These are phyloP conservation scores for Galleria mellonella DNA, from an alignment of 1,140 invertebrate species.

Conservation along the genomic window DNA sequence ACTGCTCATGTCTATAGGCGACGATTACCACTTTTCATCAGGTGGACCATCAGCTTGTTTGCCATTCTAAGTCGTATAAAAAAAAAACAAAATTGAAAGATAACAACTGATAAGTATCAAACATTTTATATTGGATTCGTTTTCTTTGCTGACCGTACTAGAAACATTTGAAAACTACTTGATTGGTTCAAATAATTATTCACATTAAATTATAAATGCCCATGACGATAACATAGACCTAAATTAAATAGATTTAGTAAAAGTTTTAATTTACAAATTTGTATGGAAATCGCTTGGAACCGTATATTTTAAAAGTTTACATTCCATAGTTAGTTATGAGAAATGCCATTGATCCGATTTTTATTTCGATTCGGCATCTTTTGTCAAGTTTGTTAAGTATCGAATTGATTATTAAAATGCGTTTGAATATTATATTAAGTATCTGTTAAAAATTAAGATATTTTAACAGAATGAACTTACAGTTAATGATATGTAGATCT, in stretches of 20 bases:
- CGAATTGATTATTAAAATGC: background rate
- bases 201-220: constrained; percentile 2
- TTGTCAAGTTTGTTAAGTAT: background rate
- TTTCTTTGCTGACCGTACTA: background rate
- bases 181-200: background rate
- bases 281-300: constrained; percentile 1
- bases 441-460: background rate
- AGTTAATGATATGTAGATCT: no score
- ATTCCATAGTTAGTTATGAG: background rate
- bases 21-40: no score
- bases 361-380: background rate
- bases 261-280: constrained; percentile 2
- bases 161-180: background rate
- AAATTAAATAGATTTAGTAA: constrained; percentile 1
- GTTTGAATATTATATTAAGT: background rate
- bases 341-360: background rate
- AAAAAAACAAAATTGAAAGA: no score
- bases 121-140: no score
- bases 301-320: background rate
- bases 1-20: no score
- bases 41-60: no score
- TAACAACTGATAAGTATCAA: no score
- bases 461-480: background rate
- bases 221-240: background rate
- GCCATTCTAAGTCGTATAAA: no score